These are phyloP conservation scores for Hypomecis punctinalis DNA, from an alignment of 2,888 invertebrate species.

Conservation along the genomic window DNA sequence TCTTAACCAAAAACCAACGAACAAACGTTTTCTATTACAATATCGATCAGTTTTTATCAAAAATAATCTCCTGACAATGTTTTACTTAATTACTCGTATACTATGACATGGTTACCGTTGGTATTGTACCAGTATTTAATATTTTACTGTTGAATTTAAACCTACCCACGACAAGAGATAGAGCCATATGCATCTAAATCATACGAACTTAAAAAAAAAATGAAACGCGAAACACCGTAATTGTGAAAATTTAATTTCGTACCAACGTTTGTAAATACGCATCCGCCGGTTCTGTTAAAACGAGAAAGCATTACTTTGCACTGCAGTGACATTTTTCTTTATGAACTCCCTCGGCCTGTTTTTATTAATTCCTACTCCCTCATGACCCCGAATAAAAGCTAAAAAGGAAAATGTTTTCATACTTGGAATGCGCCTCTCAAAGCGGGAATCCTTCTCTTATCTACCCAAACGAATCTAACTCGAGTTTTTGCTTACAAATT, in stretches of 20 bases:
- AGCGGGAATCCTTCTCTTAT: slow-evolving; percentile 41
- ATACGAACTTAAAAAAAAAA: neutral
- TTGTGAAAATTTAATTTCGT: no score
- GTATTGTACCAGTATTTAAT: no score
- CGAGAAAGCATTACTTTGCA: slow-evolving; percentile 70
- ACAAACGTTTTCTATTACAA: no score
- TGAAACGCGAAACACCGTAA: neutral
- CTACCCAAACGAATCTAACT: slow-evolving; percentile 35
- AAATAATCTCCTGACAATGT: no score
- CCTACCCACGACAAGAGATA: no score
- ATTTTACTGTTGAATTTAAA: no score
- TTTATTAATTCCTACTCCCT: slow-evolving; percentile 72
- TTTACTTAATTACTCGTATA: no score
- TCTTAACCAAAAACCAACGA: no score
- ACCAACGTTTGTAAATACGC: slow-evolving; percentile 46
- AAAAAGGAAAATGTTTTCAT: slow-evolving; percentile 63
- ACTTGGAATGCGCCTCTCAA: slow-evolving; percentile 42
- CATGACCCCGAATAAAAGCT: slow-evolving; percentile 62
- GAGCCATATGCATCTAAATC: no score
- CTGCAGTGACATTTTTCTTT: slow-evolving; percentile 79
- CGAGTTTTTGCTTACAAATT: slow-evolving; percentile 21
- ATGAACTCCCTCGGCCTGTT: slow-evolving; percentile 70
- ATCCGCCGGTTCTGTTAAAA: slow-evolving; percentile 49
- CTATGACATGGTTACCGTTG: no score
- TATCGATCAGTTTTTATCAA: no score